Evolutionary conservation across 2,113 vertebrate genomes (phyloP), one percentile per base, ranked within the genome.

Genomic region (Laticauda colubrina): DNA sequence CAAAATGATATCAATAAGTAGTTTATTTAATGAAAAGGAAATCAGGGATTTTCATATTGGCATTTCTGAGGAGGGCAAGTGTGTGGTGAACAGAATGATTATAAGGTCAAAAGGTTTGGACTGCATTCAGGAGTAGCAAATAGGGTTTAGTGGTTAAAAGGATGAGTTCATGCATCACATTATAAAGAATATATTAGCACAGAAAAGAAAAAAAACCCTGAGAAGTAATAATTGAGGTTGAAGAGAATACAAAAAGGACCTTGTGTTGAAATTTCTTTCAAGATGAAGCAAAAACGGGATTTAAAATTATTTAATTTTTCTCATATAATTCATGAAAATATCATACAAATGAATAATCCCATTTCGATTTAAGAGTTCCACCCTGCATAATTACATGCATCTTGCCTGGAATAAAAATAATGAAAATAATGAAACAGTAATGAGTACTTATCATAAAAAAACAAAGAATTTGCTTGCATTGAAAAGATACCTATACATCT

Each of bases 331-430:
- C 29, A 21, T 51, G 51, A 10, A 7, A 9, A 23, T 88, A 51
- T 93, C 92, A 94, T 48, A 91, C 56, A 95, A 96, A 94, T 93
- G 48, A 96, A 95, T 95, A 96, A 95, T 95, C 90, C 92, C 0
- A 92, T 96, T 95, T 96, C 93, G 43, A 8, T 95, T 95, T 94
- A 75, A 53, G 6, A 54, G 88, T 92, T 75, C 87, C n/a, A 9
- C 20, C 3, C 12, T n/a, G 48, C 5, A 90, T 94, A 48, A 0
- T 93, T 51, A 95, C 29, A 92, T 89, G 94, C 75, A 39, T 88
- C 53, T 91, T 51, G 14, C 92, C 20, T 95, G 94, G 64, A 86
- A 14, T 10, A 89, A 95, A 93, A 92, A 34, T 94, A 86, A 12
- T 9, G 89, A 95, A 93, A 91, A 39, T 94, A 88, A 91, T 61